Percentiles rank a stretch among this genome's conserved stretches.
phyloP scores from a whole-genome alignment of 2,888 invertebrate genomes.

The Choreutis nemorana region DNA sequence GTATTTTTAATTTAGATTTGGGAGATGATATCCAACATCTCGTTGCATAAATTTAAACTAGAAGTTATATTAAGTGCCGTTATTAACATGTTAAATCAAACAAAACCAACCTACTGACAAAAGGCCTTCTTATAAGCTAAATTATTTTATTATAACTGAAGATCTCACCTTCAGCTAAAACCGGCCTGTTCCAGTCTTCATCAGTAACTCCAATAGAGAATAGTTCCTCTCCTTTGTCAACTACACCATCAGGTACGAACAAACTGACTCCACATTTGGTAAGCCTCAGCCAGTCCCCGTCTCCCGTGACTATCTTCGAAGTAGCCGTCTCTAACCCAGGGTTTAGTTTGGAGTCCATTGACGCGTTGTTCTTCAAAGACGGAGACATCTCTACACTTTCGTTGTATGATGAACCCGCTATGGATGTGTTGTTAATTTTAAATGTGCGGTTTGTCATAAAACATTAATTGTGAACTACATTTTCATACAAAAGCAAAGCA shows the following conservation, averaged over 20 bases:
- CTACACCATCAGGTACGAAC: conserved; percentile 87
- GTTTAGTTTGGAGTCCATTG: conserved; percentile 40
- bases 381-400: conserved; percentile 59
- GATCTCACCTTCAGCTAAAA: conserved; percentile 75
- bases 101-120: no score
- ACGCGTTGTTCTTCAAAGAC: conserved; percentile 50
- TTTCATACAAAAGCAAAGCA: not conserved
- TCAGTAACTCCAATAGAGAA: conserved; percentile 88
- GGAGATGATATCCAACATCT: no score
- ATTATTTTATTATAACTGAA: no score
- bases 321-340: conserved; percentile 36
- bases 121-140: no score
- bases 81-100: no score
- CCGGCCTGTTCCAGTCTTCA: conserved; percentile 90
- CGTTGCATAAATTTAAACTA: no score
- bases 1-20: no score
- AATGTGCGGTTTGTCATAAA: not conserved
- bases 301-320: conserved; percentile 61
- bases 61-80: no score
- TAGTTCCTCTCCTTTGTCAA: conserved; percentile 84
- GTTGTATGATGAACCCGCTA: conserved; percentile 57
- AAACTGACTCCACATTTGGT: conserved; percentile 83
- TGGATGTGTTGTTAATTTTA: no score
- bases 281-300: conserved; percentile 70
- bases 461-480: no score